A percentile compares a stretch with the other conserved stretches of the same genome.
Evolutionary conservation across 2,888 invertebrate genomes (phyloP).

Genomic region (Diarsia brunnea): DNA sequence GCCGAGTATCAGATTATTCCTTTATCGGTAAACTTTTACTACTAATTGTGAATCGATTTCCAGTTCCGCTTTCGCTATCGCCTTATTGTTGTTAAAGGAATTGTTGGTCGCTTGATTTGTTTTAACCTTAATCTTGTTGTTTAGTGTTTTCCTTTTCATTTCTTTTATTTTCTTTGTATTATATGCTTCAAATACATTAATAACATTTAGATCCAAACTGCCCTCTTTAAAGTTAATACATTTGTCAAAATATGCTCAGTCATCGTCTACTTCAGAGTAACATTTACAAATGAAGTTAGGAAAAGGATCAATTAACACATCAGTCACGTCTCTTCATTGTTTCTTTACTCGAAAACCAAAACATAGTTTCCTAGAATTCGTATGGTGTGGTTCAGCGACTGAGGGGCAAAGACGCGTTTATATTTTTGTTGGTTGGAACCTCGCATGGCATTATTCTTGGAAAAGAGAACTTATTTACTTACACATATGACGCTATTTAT

Average conservation of each 20-base stretch:
- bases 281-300: conserved; percentile 20
- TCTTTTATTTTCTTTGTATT: background rate
- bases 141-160: conserved; percentile 13
- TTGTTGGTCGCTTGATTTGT: conserved; percentile 51
- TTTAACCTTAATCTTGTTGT: conserved; percentile 50
- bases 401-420: conserved; percentile 5
- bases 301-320: conserved; percentile 27
- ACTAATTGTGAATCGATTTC: conserved; percentile 72
- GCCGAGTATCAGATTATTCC: conserved; percentile 72
- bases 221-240: background rate
- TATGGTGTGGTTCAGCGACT: conserved; percentile 29
- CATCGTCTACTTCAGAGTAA: conserved; percentile 5
- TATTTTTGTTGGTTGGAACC: conserved; percentile 19
- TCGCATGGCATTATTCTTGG: background rate
- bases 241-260: background rate
- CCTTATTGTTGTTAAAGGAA: conserved; percentile 59
- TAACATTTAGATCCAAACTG: background rate
- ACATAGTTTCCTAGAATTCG: conserved; percentile 40
- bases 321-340: conserved; percentile 16
- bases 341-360: conserved; percentile 26
- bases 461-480: background rate
- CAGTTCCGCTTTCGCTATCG: conserved; percentile 76
- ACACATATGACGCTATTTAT: background rate
- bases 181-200: background rate
- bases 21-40: conserved; percentile 76